Base-by-base conservation (phyloP, 2,888 invertebrate genomes). In the Geophilus truncorum region DNA sequence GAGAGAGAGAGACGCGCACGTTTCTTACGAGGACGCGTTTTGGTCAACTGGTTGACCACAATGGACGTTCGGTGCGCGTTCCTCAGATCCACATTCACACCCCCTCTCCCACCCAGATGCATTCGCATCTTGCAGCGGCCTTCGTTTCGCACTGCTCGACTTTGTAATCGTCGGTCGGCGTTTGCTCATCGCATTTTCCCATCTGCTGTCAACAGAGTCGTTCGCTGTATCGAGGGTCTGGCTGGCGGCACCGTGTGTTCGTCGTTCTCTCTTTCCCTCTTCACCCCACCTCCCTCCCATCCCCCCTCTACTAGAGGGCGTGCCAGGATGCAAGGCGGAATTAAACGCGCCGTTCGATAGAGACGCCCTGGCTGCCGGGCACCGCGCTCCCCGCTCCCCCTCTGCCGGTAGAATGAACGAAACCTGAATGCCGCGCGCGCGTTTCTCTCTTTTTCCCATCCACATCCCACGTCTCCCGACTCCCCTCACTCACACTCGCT, bases 321-420 rank as follows among this genome's bases (percentile, higher is more conserved):
- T 23, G 70, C 70, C 70, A 70, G 70, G 70, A 70, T 70, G 70
- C 70, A 70, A 70, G 70, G 70, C 70, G 70, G 70, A 70, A 70
- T 70, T 70, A 70, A 70, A 70, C 70, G 70, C 70, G 70, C 70
- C 70, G 70, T 70, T 70, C 70, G 70, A 70, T 70, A 70, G 70
- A 70, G 70, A 70, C 70, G 70, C 70, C 70, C 70, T 70, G 70
- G 70, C 70, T 70, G 70, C 70, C 28, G 70, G 70, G 70, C 70
- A 70, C 70, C 70, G 70, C 70, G 70, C 28, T 70, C 70, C 28
- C 0, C 70, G 70, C 2, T 70, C 70, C 70, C 70, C 28, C 70
- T 28, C 12, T 12, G n/a, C n/a, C 25, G 21, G 25, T 10, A 25
- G 70, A 70, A 70, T 70, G 70, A 70, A 70, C 70, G 70, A 12